phyloP scores from a whole-genome alignment of 64 coral and sea anemone genomes.

The Astreopora myriophthalma region DNA sequence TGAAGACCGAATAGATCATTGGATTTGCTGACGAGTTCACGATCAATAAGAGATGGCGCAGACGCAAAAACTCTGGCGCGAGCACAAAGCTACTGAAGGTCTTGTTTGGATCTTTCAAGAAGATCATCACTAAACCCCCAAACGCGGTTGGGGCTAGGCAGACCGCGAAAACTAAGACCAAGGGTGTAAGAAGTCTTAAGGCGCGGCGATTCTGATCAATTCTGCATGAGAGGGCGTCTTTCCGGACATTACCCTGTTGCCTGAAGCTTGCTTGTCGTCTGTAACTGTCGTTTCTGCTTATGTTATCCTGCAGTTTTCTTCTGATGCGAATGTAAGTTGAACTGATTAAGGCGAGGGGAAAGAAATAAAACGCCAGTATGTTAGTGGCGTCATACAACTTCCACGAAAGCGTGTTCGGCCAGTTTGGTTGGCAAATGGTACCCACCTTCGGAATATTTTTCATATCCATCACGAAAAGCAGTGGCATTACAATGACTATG shows the following conservation, averaged over 20 bases:
- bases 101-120: neutral
- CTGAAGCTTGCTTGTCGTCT: neutral
- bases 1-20: constrained; percentile 66
- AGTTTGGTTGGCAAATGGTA: constrained; percentile 5
- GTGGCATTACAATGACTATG: constrained; percentile 54
- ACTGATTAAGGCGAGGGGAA: constrained; percentile 55
- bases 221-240: neutral
- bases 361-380: constrained; percentile 32
- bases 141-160: constrained; percentile 49
- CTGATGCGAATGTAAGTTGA: constrained; percentile 72
- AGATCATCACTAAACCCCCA: neutral
- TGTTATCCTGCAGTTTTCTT: constrained; percentile 30
- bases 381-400: constrained; percentile 26
- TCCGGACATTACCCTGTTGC: neutral
- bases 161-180: constrained; percentile 70
- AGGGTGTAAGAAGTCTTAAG: constrained; percentile 52
- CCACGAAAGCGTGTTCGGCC: constrained; percentile 12
- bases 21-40: constrained; percentile 64
- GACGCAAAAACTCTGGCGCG: neutral
- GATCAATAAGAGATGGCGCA: constrained; percentile 16
- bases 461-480: constrained; percentile 76
- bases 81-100: neutral
- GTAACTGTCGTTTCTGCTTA: constrained; percentile 34
- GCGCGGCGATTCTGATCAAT: constrained; percentile 65
- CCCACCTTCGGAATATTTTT: neutral